Conservation (phyloP, 1,140 invertebrate genomes). For the Sarcophaga bullata region DNA sequence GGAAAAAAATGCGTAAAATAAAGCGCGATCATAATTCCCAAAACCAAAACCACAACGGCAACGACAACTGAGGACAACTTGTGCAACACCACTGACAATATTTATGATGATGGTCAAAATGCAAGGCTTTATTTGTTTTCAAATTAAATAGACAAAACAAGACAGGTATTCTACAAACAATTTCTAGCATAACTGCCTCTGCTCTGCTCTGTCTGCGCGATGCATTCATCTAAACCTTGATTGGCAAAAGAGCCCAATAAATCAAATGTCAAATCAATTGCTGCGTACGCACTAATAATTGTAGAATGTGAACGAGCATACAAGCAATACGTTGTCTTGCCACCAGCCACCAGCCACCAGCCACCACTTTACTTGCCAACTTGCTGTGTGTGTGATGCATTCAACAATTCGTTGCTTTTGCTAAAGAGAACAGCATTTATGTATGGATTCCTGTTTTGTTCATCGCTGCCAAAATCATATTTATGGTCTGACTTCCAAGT, state of each 20-base stretch:
- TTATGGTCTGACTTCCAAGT: no score
- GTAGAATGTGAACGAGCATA: no score
- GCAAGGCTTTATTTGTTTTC: constrained; percentile 1
- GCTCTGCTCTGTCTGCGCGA: not conserved
- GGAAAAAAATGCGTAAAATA: constrained; percentile 33
- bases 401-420: no score
- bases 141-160: not conserved
- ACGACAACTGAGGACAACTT: not conserved
- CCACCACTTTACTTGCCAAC: no score
- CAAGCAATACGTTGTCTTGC: no score
- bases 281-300: not conserved
- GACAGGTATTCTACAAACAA: constrained; percentile 1
- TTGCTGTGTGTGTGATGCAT: no score
- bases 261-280: constrained; percentile 29
- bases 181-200: no score
- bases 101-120: not conserved
- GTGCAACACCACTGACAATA: not conserved
- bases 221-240: not conserved
- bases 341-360: no score
- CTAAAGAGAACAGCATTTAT: no score
- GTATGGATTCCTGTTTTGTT: not conserved
- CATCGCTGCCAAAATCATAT: no score
- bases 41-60: not conserved
- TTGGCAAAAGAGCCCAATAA: constrained; percentile 28
- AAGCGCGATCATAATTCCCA: not conserved